These are phyloP conservation scores for Trichopria drosophilae DNA, from an alignment of 2,888 invertebrate genomes.

Conservation along the genomic window DNA sequence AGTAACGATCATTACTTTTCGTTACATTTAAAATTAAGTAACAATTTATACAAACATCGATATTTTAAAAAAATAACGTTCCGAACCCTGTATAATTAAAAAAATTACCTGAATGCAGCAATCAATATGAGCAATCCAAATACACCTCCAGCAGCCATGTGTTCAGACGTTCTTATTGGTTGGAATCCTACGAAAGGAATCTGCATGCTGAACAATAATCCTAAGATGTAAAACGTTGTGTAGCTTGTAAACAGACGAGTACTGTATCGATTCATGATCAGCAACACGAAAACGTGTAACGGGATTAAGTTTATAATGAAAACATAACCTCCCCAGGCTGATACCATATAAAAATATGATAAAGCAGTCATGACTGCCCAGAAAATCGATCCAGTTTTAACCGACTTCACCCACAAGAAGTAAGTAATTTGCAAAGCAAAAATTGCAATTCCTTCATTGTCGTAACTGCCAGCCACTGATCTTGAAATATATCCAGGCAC, in stretches of 20 bases:
- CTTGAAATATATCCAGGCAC: constrained; percentile 98
- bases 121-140: constrained; percentile 92
- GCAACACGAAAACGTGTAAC: constrained; percentile 90
- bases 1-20: constrained; percentile 1
- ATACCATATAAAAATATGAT: constrained; percentile 99
- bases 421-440: constrained; percentile 99
- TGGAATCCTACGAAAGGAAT: constrained; percentile 96
- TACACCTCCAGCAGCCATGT: constrained; percentile 97
- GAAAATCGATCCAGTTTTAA: constrained; percentile 96
- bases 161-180: constrained; percentile 97
- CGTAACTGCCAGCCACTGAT: constrained; percentile 98
- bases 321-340: constrained; percentile 99
- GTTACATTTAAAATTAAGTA: constrained; percentile 3
- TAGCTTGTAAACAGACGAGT: constrained; percentile 92
- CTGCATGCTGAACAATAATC: constrained; percentile 96
- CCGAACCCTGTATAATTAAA: not conserved
- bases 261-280: constrained; percentile 95
- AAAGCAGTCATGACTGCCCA: constrained; percentile 94
- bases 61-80: too few relatives aligned
- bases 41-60: constrained; percentile 10
- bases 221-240: constrained; percentile 94
- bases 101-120: constrained; percentile 69
- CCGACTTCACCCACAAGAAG: constrained; percentile 95
- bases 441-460: constrained; percentile 99
- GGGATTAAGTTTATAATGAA: constrained; percentile 99